phyloP scores from a whole-genome alignment of 2,888 invertebrate genomes.

The Melangyna quadrimaculata region DNA sequence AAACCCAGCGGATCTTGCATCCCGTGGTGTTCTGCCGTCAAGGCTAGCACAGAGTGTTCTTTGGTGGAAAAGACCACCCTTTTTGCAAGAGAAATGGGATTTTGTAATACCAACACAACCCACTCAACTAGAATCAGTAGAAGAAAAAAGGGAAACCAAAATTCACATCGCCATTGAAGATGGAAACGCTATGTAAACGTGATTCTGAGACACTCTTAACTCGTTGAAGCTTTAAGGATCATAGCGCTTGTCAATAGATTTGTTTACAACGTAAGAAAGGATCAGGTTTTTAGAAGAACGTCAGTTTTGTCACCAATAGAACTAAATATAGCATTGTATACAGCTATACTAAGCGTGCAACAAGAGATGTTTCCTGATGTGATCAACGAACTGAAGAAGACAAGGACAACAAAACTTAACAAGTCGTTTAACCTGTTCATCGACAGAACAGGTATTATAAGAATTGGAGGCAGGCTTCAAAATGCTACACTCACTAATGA shows the following conservation, averaged over 20 bases:
- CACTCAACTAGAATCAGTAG: too few species aligned
- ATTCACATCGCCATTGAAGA: neutral
- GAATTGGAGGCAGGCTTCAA: neutral
- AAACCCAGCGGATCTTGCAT: too few species aligned
- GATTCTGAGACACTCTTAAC: neutral
- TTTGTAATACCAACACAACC: too few species aligned
- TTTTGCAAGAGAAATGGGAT: too few species aligned
- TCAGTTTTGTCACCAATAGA: neutral
- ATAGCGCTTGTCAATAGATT: neutral
- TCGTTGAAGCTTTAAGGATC: neutral
- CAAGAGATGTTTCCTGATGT: neutral
- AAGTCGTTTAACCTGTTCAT: neutral
- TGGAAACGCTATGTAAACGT: neutral
- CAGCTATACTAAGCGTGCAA: too few species aligned
- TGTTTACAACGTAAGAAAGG: neutral
- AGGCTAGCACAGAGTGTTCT: too few species aligned
- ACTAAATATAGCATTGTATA: neutral
- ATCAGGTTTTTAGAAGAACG: neutral
- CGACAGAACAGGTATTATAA: neutral
- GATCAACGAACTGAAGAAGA: neutral
- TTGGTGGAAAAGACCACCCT: too few species aligned
- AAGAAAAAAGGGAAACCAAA: too few species aligned
- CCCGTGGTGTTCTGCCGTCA: too few species aligned
- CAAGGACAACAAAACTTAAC: neutral
- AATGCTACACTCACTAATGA: neutral